These are phyloP conservation scores for Helleia helle DNA, from an alignment of 2,888 invertebrate species.

Conservation along the genomic window DNA sequence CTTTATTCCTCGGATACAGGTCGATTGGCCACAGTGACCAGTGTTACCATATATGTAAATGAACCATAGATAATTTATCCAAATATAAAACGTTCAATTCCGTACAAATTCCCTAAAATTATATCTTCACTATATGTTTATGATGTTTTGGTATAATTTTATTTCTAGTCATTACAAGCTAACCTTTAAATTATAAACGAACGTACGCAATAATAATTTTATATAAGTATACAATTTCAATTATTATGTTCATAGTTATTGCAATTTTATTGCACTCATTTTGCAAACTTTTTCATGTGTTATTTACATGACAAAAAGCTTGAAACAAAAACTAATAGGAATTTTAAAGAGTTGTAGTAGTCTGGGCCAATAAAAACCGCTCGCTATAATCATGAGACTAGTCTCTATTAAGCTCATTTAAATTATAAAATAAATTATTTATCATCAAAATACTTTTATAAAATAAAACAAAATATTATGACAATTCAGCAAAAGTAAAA, in stretches of 20 bases:
- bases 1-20: slow-evolving; percentile 17
- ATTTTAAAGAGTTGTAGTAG: too few relatives aligned
- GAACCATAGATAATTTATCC: too few relatives aligned
- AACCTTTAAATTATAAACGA: slow-evolving; percentile 10
- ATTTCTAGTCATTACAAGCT: slow-evolving; percentile 18
- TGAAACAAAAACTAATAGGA: too few relatives aligned
- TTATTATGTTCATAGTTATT: too few relatives aligned
- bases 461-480: too few relatives aligned
- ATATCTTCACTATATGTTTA: slow-evolving; percentile 19
- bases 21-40: slow-evolving; percentile 18
- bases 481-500: too few relatives aligned
- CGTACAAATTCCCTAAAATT: slow-evolving; percentile 14
- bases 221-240: slow-evolving; percentile 1
- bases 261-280: background rate
- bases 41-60: background rate
- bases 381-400: too few relatives aligned
- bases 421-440: too few relatives aligned
- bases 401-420: too few relatives aligned
- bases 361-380: too few relatives aligned
- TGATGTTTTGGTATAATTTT: slow-evolving; percentile 25
- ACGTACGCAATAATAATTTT: slow-evolving; percentile 13
- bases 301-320: too few relatives aligned
- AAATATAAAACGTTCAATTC: slow-evolving; percentile 15
- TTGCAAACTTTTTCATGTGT: background rate
- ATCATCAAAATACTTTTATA: too few relatives aligned